These are phyloP conservation scores for Poicephalus meyeri DNA, from an alignment of 2,113 vertebrate species.

Conservation along the genomic window DNA sequence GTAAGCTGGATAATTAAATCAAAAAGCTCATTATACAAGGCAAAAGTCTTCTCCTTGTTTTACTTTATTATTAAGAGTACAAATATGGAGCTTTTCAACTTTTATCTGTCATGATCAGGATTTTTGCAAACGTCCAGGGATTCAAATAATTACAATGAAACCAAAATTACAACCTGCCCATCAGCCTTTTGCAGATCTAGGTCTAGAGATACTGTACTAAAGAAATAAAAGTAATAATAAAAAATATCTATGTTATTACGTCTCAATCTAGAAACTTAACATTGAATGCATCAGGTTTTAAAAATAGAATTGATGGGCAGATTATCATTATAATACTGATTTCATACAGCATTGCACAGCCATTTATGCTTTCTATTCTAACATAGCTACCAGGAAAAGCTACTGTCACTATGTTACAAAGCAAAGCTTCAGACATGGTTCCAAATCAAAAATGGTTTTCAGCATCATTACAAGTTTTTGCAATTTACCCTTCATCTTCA, in stretches of 20 bases:
- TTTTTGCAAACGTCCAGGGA: background rate
- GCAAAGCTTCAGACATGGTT: background rate
- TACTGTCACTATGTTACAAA: background rate
- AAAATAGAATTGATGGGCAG: background rate
- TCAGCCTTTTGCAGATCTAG: background rate
- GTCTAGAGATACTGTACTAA: background rate
- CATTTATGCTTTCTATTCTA: background rate
- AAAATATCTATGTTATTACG: background rate
- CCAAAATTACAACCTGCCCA: background rate
- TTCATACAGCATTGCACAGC: background rate
- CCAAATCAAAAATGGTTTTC: background rate
- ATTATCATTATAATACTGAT: background rate
- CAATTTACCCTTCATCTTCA: background rate
- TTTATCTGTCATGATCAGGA: background rate
- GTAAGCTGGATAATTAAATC: background rate
- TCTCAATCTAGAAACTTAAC: background rate
- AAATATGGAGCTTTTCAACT: background rate
- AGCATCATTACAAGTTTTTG: background rate
- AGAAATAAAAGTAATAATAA: background rate
- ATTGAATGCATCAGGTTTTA: background rate
- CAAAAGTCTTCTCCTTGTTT: background rate
- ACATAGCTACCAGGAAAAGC: background rate
- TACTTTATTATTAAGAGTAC: background rate
- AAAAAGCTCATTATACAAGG: background rate
- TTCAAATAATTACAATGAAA: background rate